These are phyloP conservation scores for Rhaphigaster nebulosa DNA, from an alignment of 2,888 invertebrate genomes.

Conservation along the genomic window DNA sequence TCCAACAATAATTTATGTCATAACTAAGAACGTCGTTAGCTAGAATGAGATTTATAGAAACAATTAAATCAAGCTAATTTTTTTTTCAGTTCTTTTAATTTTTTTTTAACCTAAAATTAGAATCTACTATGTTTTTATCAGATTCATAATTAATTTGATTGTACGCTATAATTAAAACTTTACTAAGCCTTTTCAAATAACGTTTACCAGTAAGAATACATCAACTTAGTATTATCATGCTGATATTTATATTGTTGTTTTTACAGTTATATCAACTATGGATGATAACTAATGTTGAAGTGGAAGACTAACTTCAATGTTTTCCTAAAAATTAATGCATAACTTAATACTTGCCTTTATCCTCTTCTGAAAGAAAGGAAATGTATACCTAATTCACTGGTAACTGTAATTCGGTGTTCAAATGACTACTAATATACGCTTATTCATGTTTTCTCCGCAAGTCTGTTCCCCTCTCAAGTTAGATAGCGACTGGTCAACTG, in stretches of 20 bases:
- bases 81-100: too few relatives aligned
- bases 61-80: too few relatives aligned
- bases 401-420: background rate
- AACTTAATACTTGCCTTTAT: background rate
- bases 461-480: background rate
- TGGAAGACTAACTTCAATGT: background rate
- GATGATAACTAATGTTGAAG: background rate
- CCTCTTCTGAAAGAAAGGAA: background rate
- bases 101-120: background rate
- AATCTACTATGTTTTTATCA: background rate
- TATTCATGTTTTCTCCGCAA: background rate
- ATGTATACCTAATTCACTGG: background rate
- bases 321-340: background rate
- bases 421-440: background rate
- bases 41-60: too few relatives aligned
- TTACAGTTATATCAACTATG: background rate
- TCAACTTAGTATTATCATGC: background rate
- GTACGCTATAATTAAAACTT: background rate
- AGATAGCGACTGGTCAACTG: constrained; percentile 32
- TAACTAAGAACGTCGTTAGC: too few relatives aligned
- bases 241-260: background rate
- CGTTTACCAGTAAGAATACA: background rate
- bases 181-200: background rate
- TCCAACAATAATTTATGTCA: too few relatives aligned
- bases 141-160: background rate